A percentile compares a stretch with the other conserved stretches of the same genome.
These are phyloP conservation scores for Plagodis pulveraria DNA, from an alignment of 2,888 invertebrate genomes.

Conservation along the genomic window DNA sequence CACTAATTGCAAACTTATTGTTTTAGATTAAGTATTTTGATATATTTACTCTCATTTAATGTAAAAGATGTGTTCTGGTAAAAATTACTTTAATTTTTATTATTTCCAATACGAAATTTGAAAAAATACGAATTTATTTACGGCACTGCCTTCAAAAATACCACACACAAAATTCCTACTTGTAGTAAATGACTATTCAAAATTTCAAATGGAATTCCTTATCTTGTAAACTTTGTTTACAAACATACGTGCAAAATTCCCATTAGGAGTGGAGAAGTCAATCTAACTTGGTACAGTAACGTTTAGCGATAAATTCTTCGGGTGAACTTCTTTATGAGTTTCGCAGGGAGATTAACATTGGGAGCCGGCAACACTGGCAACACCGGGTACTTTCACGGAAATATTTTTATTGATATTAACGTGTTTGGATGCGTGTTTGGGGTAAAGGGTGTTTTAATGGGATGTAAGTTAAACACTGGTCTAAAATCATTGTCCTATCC, in stretches of 20 bases:
- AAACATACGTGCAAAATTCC: conserved; percentile 41
- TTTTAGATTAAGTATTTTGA: too few species aligned
- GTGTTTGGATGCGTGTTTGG: too few species aligned
- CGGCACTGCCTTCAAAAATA: background rate
- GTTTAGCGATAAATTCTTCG: conserved; percentile 56
- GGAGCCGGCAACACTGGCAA: conserved; percentile 26
- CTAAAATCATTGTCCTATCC: too few species aligned
- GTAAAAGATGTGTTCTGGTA: too few species aligned
- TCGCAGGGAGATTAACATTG: conserved; percentile 38
- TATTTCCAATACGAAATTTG: too few species aligned
- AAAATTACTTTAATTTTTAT: too few species aligned
- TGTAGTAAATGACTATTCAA: background rate
- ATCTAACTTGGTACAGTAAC: conserved; percentile 64
- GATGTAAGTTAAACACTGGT: too few species aligned
- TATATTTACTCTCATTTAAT: too few species aligned
- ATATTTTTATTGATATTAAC: too few species aligned
- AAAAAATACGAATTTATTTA: background rate
- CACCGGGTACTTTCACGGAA: background rate
- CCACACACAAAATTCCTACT: conserved; percentile 1
- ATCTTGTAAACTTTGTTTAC: conserved; percentile 28
- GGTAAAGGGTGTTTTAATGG: too few species aligned
- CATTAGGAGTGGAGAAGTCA: conserved; percentile 55
- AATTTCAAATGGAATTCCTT: conserved; percentile 34
- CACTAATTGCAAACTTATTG: too few species aligned
- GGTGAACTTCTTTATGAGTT: conserved; percentile 51